Evolutionary conservation across 2,797 vertebrate genomes (phyloP).

Genomic region (Lepilemur ruficaudatus): DNA sequence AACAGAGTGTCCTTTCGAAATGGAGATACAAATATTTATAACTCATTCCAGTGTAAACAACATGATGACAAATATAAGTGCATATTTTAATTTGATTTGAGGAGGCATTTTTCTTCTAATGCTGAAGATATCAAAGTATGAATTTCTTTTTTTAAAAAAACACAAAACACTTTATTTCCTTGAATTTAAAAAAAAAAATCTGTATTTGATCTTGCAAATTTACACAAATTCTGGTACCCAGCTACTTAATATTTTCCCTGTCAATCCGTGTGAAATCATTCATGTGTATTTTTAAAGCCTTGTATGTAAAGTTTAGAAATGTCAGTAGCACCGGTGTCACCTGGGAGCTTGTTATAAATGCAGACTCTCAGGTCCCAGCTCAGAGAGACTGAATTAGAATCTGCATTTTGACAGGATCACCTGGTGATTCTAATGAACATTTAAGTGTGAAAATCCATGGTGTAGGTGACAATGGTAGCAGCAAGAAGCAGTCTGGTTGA

Average conservation of each 20-base stretch:
- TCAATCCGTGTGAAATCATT: neutral
- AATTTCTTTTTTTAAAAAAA: conserved; percentile 31
- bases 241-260: neutral
- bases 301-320: neutral
- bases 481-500: neutral
- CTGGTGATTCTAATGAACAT: neutral
- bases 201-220: neutral
- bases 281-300: neutral
- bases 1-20: neutral
- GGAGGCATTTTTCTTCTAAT: neutral
- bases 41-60: neutral
- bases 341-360: neutral
- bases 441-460: neutral
- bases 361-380: neutral
- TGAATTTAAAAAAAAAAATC: neutral
- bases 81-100: neutral
- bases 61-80: neutral
- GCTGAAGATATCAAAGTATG: neutral
- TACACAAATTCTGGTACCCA: neutral
- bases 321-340: fast-evolving
- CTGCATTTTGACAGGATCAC: neutral
- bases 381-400: neutral
- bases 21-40: neutral
- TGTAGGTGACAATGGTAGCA: neutral
- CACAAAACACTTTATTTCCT: neutral